phyloP scores from a whole-genome alignment of 1,140 invertebrate species.

The Leptopilina clavipes region DNA sequence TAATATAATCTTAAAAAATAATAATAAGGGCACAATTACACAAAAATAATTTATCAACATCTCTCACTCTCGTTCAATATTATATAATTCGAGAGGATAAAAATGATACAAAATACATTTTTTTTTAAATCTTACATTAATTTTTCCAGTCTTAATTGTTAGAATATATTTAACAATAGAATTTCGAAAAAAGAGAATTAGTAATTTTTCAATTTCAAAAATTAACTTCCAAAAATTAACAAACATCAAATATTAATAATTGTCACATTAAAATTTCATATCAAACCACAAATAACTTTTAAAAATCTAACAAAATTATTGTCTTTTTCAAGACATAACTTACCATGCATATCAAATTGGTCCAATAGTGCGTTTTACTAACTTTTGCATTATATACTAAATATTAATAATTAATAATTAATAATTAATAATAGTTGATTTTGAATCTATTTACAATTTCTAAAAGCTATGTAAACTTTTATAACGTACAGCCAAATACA shows the following conservation, averaged over 20 bases:
- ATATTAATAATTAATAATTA: no score
- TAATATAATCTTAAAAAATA: no score
- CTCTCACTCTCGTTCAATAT: no score
- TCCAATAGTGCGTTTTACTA: conserved; percentile 48
- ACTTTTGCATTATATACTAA: conserved; percentile 25
- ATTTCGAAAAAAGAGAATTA: conserved; percentile 29
- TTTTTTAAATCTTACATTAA: conserved; percentile 18
- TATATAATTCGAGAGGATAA: no score
- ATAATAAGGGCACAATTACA: no score
- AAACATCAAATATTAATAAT: conserved; percentile 5
- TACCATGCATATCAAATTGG: conserved; percentile 53
- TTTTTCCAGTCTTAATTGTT: conserved; percentile 46
- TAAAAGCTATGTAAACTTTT: background rate
- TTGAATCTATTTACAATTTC: conserved; percentile 37
- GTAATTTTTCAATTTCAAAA: conserved; percentile 1
- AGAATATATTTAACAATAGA: conserved; percentile 7
- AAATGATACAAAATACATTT: no score
- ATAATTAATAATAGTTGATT: background rate
- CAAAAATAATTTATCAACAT: no score
- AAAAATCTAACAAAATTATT: conserved; percentile 58
- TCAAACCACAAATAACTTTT: conserved; percentile 39
- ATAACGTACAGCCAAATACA: conserved; percentile 13
- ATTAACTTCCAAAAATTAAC: background rate
- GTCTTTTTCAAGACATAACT: conserved; percentile 50
- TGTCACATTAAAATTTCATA: conserved; percentile 36